phyloP scores from a whole-genome alignment of 2,888 invertebrate species.

The Cataglyphis albicans region DNA sequence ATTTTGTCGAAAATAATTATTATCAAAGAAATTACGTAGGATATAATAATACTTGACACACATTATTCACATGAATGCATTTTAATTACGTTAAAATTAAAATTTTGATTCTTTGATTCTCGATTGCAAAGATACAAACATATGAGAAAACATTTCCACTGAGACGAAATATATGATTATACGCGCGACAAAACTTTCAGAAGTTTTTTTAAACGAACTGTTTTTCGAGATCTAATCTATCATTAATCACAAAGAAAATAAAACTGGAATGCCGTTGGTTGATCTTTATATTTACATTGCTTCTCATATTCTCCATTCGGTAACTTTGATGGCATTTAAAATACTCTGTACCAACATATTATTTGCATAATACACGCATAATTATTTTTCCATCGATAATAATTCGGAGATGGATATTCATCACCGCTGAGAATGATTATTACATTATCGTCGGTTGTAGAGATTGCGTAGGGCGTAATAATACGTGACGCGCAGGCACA shows the following conservation, averaged over 20 bases:
- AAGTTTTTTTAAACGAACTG: neutral
- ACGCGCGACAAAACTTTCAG: neutral
- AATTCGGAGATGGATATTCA: conserved; percentile 14
- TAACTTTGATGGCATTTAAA: conserved; percentile 41
- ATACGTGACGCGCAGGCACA: conserved; percentile 22
- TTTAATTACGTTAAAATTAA: conserved; percentile 5
- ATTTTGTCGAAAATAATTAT: conserved; percentile 21
- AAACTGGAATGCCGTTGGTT: neutral
- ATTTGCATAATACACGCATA: conserved; percentile 35
- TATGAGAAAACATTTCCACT: neutral
- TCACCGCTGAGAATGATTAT: conserved; percentile 33
- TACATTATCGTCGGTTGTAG: conserved; percentile 34
- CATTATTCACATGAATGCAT: neutral
- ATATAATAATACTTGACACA: neutral
- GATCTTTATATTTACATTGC: conserved; percentile 20
- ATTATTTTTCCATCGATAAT: conserved; percentile 46
- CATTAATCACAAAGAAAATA: neutral
- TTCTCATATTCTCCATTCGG: neutral
- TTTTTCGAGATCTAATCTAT: conserved; percentile 3
- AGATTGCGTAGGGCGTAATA: conserved; percentile 28
- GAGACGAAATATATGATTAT: neutral
- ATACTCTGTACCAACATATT: conserved; percentile 13
- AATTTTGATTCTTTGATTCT: neutral
- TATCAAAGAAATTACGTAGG: neutral
- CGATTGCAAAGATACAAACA: neutral